Evolutionary conservation across 2,888 invertebrate species (phyloP), one percentile per base, ranked within the genome.

Genomic region (Unio pictorum): DNA sequence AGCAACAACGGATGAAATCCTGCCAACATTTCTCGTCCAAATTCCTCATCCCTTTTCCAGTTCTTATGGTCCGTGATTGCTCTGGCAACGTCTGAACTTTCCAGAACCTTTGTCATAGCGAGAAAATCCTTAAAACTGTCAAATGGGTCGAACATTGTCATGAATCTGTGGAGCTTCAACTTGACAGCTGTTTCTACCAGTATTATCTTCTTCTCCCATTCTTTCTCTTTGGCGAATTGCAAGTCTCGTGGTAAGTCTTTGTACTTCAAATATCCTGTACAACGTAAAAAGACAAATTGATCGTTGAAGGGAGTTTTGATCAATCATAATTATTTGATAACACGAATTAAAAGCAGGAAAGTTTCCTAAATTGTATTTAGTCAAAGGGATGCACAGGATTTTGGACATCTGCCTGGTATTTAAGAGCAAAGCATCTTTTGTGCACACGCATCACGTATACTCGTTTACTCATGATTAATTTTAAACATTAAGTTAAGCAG

Each of bases 1-100:
- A 77, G 70, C 60, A 72, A 58, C 5, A 74, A 68, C 0, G 77
- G 77, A 59, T 74, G 69, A 4, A 77, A 67, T 0, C 77, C 77
- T 55, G 56, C 66, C 8, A 77, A 61, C 55, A 73, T 68, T 45
- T 74, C 66, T 34, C 77, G 62, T 11, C 77, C 77, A 67, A 69
- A 77, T 58, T 77, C 77, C 60, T 73, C 74, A 61, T 77, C 77
- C n/a, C 67, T 68, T 26, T 65, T 64, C 77, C 77, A 77, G 4
- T 62, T 64, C 55, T 73, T 74, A 54, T 72, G 64, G 17, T 72
- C 73, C n/a, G 58, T 66, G 17, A 75, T 73, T 15, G 64, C 64
- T 23, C 54, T 30, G 45, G 64, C 55, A n/a, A 69, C 67, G 61
- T 75, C 71, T 4, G 75, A 70, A 18, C 34, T 26, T 15, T 72